Evolutionary conservation across 1,140 invertebrate genomes (phyloP).

Genomic region (Aphelinus certus): DNA sequence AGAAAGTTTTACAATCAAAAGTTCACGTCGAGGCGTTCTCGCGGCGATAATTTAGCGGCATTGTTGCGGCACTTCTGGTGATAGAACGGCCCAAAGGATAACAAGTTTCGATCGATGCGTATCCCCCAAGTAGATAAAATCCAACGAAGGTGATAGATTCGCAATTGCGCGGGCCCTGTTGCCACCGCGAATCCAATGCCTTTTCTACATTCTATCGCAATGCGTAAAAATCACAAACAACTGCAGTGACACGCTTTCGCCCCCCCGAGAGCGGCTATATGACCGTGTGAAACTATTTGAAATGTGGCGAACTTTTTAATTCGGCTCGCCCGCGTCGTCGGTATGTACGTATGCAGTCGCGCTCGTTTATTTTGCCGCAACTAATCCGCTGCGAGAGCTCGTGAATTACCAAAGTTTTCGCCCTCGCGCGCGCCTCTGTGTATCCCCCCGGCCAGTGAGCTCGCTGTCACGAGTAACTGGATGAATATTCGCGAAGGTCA

Average conservation of each 20-base stretch:
- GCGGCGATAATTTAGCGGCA: no score
- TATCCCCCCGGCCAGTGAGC: not conserved
- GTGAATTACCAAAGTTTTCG: slow-evolving; percentile 27
- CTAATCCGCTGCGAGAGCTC: slow-evolving; percentile 27
- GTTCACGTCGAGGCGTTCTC: no score
- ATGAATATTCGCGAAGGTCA: slow-evolving; percentile 15
- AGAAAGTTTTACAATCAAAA: no score
- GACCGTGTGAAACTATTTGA: not conserved
- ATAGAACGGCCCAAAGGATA: no score
- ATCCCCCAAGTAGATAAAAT: no score
- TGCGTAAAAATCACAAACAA: slow-evolving; percentile 14
- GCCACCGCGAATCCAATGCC: no score
- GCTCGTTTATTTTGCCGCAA: slow-evolving; percentile 31
- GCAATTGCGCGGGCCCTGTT: no score
- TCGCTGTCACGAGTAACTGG: no score
- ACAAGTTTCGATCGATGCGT: no score
- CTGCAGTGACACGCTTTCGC: not conserved
- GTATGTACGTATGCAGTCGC: not conserved
- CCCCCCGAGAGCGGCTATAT: no score
- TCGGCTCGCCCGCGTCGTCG: not conserved
- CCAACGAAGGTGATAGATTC: no score
- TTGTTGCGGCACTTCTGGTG: no score
- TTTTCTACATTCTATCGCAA: not conserved
- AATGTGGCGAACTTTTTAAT: slow-evolving; percentile 29
- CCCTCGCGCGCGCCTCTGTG: not conserved